Percentiles rank a stretch among this genome's conserved stretches.
Conservation (phyloP, 2,113 vertebrate genomes). For the Emydura subglobosa region DNA sequence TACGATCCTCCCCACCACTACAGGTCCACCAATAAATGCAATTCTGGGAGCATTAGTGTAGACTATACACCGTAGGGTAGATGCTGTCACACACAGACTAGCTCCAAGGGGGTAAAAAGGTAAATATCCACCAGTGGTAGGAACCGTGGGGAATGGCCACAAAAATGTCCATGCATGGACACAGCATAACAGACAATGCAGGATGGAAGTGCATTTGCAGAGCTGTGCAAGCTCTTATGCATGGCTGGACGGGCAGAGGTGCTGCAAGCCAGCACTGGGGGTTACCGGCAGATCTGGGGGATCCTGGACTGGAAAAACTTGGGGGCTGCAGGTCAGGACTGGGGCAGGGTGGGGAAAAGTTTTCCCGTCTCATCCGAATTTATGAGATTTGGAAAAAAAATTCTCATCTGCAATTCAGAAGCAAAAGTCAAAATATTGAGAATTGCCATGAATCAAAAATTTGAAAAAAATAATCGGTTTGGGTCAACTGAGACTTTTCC, state of each 20-base stretch:
- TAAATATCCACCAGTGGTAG: neutral
- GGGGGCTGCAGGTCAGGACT: neutral
- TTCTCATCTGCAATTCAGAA: neutral
- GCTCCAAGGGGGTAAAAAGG: too few relatives aligned
- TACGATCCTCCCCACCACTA: neutral
- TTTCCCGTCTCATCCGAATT: neutral
- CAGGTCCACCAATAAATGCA: neutral
- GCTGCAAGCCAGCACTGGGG: neutral
- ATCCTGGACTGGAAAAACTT: neutral
- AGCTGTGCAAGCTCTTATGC: neutral
- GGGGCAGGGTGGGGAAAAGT: neutral
- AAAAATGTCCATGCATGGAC: neutral
- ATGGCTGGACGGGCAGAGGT: neutral
- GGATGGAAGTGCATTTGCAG: neutral
- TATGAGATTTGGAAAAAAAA: neutral
- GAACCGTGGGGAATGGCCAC: neutral
- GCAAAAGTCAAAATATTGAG: neutral
- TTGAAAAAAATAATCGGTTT: neutral
- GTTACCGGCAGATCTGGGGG: neutral
- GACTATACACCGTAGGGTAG: neutral
- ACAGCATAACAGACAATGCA: neutral
- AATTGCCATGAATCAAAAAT: neutral
- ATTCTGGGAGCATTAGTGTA: neutral
- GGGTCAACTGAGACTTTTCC: neutral
- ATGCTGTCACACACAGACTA: neutral